Conservation (phyloP, 2,113 vertebrate species). For the Phaethon lepturus region DNA sequence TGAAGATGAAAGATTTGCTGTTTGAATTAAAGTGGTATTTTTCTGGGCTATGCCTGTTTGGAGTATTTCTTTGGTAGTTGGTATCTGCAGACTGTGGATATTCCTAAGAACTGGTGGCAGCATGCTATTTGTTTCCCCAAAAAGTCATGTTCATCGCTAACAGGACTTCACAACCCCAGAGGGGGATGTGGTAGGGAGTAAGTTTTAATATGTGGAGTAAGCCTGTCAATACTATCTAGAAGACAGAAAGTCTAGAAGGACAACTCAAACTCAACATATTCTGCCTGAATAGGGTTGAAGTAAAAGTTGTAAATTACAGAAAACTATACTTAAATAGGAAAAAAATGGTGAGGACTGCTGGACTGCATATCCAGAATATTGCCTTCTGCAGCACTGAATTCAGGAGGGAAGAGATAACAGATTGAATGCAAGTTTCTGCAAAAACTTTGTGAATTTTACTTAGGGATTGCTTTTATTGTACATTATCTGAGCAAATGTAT, state of each 20-base stretch:
- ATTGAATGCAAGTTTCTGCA: neutral
- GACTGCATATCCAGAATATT: neutral
- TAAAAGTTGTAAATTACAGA: neutral
- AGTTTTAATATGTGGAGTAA: neutral
- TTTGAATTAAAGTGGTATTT: neutral
- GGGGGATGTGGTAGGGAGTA: neutral
- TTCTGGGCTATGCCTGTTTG: neutral
- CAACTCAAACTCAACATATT: neutral
- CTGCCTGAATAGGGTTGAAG: neutral
- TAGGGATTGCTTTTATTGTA: neutral
- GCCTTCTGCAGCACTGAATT: neutral
- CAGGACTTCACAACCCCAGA: neutral
- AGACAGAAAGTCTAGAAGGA: neutral
- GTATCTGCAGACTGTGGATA: neutral
- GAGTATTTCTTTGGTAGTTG: neutral
- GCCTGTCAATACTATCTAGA: neutral
- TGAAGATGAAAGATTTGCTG: neutral
- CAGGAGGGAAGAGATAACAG: neutral
- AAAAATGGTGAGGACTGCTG: neutral
- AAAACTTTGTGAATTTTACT: neutral
- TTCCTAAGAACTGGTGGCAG: neutral
- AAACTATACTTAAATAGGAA: neutral
- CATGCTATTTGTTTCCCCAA: rapidly evolving
- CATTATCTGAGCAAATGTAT: neutral
- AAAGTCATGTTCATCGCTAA: neutral